Evolutionary conservation across 2,888 invertebrate species (phyloP).

Genomic region (Ctenicera cuprea): DNA sequence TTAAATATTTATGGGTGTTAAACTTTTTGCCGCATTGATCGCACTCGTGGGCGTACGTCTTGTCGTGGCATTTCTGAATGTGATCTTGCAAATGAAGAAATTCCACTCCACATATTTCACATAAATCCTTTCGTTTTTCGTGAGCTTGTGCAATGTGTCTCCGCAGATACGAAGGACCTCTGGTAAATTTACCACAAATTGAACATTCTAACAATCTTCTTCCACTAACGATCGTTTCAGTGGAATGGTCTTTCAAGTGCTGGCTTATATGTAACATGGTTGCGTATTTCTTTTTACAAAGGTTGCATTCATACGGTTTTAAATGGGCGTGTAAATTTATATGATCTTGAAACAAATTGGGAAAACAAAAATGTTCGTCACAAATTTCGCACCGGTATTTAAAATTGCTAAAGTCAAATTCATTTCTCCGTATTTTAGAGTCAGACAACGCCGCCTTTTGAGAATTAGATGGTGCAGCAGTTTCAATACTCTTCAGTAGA

Average conservation of each 20-base stretch:
- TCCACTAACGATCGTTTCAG: not conserved
- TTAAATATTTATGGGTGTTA: not conserved
- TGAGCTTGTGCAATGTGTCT: not conserved
- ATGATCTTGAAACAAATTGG: slow-evolving; percentile 12
- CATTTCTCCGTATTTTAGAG: slow-evolving; percentile 62
- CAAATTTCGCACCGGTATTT: slow-evolving; percentile 40
- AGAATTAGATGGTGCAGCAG: too few species aligned
- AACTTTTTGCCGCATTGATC: slow-evolving; percentile 4
- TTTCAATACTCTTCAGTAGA: too few species aligned
- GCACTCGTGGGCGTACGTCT: not conserved
- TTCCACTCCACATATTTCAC: slow-evolving; percentile 67
- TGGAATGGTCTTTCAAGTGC: not conserved
- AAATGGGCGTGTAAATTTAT: not conserved
- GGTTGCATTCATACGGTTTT: slow-evolving; percentile 12
- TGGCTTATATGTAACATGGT: not conserved
- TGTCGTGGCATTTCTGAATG: not conserved
- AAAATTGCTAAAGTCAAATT: slow-evolving; percentile 4
- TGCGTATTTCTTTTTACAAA: slow-evolving; percentile 13
- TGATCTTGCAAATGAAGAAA: slow-evolving; percentile 56
- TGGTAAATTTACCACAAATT: slow-evolving; percentile 33
- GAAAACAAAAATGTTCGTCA: slow-evolving; percentile 1
- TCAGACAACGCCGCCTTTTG: too few species aligned
- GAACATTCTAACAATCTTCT: slow-evolving; percentile 15
- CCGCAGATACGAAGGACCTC: not conserved
- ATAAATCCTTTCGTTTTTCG: slow-evolving; percentile 64